Base-by-base conservation (phyloP, 2,888 invertebrate genomes). In the Brenthis hecate region DNA sequence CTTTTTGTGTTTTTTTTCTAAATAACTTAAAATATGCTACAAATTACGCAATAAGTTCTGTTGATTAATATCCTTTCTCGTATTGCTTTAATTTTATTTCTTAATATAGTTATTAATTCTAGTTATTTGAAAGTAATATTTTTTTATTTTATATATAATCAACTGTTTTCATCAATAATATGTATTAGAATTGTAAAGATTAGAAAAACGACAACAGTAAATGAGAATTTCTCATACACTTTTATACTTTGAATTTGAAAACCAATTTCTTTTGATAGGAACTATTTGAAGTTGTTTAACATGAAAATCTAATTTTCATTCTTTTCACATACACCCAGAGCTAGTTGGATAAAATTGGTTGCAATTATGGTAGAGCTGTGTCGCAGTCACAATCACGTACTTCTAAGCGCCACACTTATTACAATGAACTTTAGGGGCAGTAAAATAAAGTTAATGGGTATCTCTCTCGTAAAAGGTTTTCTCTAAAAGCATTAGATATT, bases 401-500 rank as follows among this genome's bases (percentile, higher is more conserved):
- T 62, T 43, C 36, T 53, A 66, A 66, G 66, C 66, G 36, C 60
- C 66, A 48, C 58, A 64, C 56, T 68, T 64, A 68, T 54, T 47
- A 68, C 58, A 63, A 58, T 64, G 53, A 68, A 57, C 32, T 68
- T 68, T 64, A 55, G 61, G 56, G 61, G 36, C 48, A 58, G 65
- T 65, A 53, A 65, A 65, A 69, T 65, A 62, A 61, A 69, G 61
- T 66, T 69, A 65, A 61, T 69, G 16, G 61, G 57, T 57, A 43
- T 61, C 51, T 64, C 62, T 13, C 51, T 64, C 54, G 64, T 68
- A 68, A 64, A 64, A 53, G 60, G 54, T 16, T 32, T 43, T 2
- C 28, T 28, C 58, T 60, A 61, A 61, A 60, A 50, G 55, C 54
- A 66, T 66, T 58, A 55, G 53, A 53, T 61, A 66, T 28, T 60